These are phyloP conservation scores for Anomalospiza imberbis DNA, from an alignment of 2,797 vertebrate species.

Conservation along the genomic window DNA sequence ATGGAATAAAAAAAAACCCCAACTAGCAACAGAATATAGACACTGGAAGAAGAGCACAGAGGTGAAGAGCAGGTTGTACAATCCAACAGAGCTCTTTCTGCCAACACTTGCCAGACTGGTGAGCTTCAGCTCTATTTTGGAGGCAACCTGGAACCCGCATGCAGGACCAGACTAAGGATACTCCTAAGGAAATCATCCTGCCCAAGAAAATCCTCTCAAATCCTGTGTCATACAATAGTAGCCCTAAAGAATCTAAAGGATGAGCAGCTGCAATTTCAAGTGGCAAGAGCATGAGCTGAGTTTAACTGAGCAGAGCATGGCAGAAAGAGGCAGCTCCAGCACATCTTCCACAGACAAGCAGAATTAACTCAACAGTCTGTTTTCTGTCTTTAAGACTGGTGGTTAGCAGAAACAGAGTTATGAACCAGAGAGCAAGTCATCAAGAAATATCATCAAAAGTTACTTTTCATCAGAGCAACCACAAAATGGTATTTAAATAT, in stretches of 20 bases:
- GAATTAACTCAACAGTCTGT: background rate
- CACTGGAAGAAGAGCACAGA: background rate
- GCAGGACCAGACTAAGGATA: background rate
- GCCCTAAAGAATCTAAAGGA: background rate
- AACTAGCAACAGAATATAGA: background rate
- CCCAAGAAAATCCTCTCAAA: background rate
- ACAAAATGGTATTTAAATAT: background rate
- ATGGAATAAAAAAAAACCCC: background rate
- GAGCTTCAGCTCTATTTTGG: background rate
- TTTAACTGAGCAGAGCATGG: background rate
- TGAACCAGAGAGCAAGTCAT: background rate
- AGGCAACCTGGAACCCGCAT: background rate
- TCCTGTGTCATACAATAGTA: background rate
- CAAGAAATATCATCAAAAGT: background rate
- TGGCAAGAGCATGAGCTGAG: background rate
- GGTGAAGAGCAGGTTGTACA: background rate
- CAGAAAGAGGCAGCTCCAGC: background rate
- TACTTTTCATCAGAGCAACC: background rate
- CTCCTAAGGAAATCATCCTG: background rate
- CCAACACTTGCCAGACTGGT: background rate
- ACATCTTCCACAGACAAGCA: background rate
- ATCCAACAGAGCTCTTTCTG: background rate
- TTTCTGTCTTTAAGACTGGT: background rate
- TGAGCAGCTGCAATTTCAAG: background rate
- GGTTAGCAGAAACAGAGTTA: background rate